These are phyloP conservation scores for Oryzias woworae DNA, from an alignment of 2,113 vertebrate genomes.

Conservation along the genomic window DNA sequence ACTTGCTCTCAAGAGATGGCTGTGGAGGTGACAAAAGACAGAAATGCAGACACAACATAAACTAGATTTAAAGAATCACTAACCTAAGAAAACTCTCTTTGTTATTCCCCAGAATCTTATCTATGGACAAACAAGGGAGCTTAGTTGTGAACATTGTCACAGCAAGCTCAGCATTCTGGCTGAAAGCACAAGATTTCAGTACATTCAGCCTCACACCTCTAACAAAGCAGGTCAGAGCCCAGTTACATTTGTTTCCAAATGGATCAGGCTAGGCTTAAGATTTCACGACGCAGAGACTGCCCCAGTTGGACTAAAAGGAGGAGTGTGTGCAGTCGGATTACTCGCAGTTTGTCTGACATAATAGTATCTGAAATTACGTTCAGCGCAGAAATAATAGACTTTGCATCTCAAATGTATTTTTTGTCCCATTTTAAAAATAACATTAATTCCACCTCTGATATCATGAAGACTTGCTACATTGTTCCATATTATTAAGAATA, in stretches of 20 bases:
- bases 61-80: background rate
- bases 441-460: too few species aligned
- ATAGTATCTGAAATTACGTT: constrained; percentile 2
- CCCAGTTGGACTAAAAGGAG: background rate
- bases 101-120: constrained; percentile 61
- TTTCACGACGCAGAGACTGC: background rate
- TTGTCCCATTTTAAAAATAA: too few species aligned
- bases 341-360: background rate
- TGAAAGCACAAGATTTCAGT: constrained; percentile 78
- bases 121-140: constrained; percentile 77
- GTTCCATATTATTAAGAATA: too few species aligned
- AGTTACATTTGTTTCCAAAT: constrained; percentile 7
- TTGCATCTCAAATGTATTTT: too few species aligned
- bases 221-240: constrained; percentile 68
- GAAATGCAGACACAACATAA: constrained; percentile 2
- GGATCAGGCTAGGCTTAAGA: constrained; percentile 15
- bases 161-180: constrained; percentile 72
- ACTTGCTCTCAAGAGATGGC: constrained; percentile 75
- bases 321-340: too few species aligned
- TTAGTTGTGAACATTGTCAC: constrained; percentile 80
- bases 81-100: background rate
- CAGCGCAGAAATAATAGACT: background rate
- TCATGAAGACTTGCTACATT: too few species aligned
- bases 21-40: constrained; percentile 60
- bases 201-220: constrained; percentile 60